These are phyloP conservation scores for Steinernema feltiae DNA, from an alignment of 1,140 invertebrate species.

Conservation along the genomic window DNA sequence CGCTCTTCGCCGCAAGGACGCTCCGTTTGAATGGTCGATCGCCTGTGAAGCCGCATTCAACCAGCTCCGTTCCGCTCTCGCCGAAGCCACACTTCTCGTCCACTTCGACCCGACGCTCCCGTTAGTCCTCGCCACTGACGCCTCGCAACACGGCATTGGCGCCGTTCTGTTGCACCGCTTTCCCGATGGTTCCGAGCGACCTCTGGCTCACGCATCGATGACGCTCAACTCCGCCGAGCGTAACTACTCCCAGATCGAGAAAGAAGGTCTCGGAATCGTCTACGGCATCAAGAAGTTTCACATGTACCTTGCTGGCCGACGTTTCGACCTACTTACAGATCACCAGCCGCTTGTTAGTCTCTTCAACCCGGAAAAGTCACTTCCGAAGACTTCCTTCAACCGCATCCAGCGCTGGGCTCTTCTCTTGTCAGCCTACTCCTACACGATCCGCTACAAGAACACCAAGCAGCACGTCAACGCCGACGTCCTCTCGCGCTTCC, in stretches of 20 bases:
- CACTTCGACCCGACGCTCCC: constrained; percentile 40
- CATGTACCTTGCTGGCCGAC: constrained; percentile 45
- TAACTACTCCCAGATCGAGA: constrained; percentile 63
- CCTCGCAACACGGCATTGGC: constrained; percentile 45
- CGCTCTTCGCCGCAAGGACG: constrained; percentile 38
- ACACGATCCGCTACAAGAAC: constrained; percentile 39
- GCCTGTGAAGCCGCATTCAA: constrained; percentile 22
- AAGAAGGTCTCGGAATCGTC: constrained; percentile 63
- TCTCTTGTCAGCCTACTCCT: constrained; percentile 42
- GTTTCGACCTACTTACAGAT: constrained; percentile 62
- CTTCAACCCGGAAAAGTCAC: constrained; percentile 57
- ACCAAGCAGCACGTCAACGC: constrained; percentile 45
- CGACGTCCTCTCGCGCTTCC: constrained; percentile 43
- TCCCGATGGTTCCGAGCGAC: constrained; percentile 37
- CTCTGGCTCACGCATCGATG: constrained; percentile 56
- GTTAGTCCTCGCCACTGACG: constrained; percentile 45
- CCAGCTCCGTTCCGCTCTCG: constrained; percentile 24
- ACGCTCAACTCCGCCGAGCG: constrained; percentile 58
- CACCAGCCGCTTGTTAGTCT: constrained; percentile 61
- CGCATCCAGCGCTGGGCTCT: constrained; percentile 39
- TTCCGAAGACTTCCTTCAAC: constrained; percentile 43
- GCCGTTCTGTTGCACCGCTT: constrained; percentile 40
- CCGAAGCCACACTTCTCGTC: constrained; percentile 22
- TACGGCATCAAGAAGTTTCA: constrained; percentile 63
- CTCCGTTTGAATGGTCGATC: constrained; percentile 34